These are phyloP conservation scores for Papilio glaucus DNA, from an alignment of 1,140 invertebrate species.

Conservation along the genomic window DNA sequence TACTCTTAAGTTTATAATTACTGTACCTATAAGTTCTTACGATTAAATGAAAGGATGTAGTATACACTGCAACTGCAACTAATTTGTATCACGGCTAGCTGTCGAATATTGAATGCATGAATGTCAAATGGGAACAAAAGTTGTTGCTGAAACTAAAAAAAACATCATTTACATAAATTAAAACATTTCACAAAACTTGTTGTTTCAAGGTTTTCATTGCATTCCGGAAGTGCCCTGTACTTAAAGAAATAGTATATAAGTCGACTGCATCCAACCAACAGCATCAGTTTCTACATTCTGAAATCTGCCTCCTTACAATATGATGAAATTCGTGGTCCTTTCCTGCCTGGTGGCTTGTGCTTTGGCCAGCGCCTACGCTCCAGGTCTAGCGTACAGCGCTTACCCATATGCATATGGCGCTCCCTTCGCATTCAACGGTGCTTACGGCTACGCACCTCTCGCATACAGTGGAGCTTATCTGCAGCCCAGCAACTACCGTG, in stretches of 20 bases:
- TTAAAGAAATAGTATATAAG: slow-evolving; percentile 51
- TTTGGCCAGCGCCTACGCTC: slow-evolving; percentile 54
- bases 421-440: slow-evolving; percentile 37
- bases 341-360: slow-evolving; percentile 69
- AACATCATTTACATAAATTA: slow-evolving; percentile 41
- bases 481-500: slow-evolving; percentile 64
- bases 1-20: too few relatives aligned
- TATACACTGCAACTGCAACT: background rate
- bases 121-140: slow-evolving; percentile 2
- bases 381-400: slow-evolving; percentile 51
- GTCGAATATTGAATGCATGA: background rate
- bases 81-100: background rate
- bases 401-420: slow-evolving; percentile 14
- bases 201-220: slow-evolving; percentile 48
- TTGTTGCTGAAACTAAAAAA: slow-evolving; percentile 28
- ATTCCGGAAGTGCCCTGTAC: slow-evolving; percentile 50
- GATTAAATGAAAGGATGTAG: background rate
- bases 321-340: slow-evolving; percentile 83
- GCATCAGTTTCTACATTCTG: slow-evolving; percentile 53
- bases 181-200: slow-evolving; percentile 51
- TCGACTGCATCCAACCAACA: slow-evolving; percentile 19
- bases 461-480: slow-evolving; percentile 50
- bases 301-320: slow-evolving; percentile 60
- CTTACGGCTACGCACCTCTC: slow-evolving; percentile 40
- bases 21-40: background rate